Percentiles rank a stretch among this genome's conserved stretches.
Evolutionary conservation across 2,113 vertebrate genomes (phyloP).

Genomic region (Scolopax mira): DNA sequence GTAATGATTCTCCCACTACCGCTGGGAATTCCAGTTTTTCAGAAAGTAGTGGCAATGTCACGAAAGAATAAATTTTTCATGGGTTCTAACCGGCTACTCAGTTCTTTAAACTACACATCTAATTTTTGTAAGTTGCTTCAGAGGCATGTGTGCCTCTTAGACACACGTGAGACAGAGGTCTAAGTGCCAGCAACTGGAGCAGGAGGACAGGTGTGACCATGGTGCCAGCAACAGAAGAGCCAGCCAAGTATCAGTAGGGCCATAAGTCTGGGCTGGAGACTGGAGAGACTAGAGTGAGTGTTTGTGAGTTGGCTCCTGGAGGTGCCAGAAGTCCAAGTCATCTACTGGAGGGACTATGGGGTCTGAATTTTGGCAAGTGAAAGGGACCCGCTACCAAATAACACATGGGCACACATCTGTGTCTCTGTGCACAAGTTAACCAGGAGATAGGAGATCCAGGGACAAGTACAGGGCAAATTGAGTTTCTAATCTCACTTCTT

Average conservation of each 20-base stretch:
- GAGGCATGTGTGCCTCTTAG: not conserved
- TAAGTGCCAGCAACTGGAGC: not conserved
- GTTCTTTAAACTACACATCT: not conserved
- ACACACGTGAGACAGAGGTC: no score
- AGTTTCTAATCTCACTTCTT: not conserved
- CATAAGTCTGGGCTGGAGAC: not conserved
- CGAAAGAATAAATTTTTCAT: not conserved
- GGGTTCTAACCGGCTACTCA: not conserved
- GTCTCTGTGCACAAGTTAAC: accelerated
- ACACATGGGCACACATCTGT: accelerated
- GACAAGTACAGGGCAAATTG: not conserved
- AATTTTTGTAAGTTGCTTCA: not conserved
- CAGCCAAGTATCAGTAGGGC: not conserved
- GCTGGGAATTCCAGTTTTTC: not conserved
- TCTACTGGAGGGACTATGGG: not conserved
- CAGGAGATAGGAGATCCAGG: not conserved
- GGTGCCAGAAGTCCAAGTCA: not conserved
- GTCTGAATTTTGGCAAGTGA: not conserved
- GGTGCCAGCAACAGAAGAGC: not conserved
- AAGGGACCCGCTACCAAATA: not conserved
- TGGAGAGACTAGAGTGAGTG: not conserved
- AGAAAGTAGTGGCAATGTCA: not conserved
- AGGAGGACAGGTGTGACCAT: not conserved
- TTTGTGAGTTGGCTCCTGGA: not conserved
- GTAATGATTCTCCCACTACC: not conserved